Conservation (phyloP, 2,797 vertebrate species). For the Protonibea diacanthus region DNA sequence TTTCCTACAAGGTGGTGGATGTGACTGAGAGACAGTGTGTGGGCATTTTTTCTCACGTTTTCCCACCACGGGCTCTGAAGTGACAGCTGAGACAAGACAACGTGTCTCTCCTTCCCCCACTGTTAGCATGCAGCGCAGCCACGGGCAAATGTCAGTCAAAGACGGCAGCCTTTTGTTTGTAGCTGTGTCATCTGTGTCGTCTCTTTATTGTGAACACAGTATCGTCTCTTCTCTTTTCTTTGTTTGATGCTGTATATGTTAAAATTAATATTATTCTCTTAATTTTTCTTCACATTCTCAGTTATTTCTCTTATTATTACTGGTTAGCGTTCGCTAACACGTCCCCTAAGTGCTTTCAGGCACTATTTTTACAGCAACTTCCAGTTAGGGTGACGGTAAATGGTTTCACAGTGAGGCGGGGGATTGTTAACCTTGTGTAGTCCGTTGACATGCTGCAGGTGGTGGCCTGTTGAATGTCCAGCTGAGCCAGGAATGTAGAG, state of each 20-base stretch:
- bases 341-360: slow-evolving; percentile 44
- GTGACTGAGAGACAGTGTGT: slow-evolving; percentile 52
- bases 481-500: slow-evolving; percentile 80
- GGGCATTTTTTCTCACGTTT: slow-evolving; percentile 51
- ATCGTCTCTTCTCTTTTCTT: not conserved
- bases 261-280: not conserved
- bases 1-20: slow-evolving; percentile 37
- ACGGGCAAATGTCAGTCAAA: slow-evolving; percentile 63
- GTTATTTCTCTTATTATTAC: slow-evolving; percentile 2
- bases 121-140: slow-evolving; percentile 37
- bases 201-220: not conserved
- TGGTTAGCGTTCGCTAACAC: slow-evolving; percentile 23
- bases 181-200: slow-evolving; percentile 8
- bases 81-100: slow-evolving; percentile 77
- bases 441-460: slow-evolving; percentile 78
- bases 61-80: slow-evolving; percentile 51
- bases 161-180: slow-evolving; percentile 49
- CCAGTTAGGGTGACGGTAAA: slow-evolving; percentile 60
- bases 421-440: slow-evolving; percentile 63
- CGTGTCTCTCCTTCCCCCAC: slow-evolving; percentile 36
- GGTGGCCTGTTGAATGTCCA: slow-evolving; percentile 80
- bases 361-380: slow-evolving; percentile 64
- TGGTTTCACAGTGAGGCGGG: slow-evolving; percentile 56
- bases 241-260: not conserved
- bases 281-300: not conserved